Evolutionary conservation across 2,888 invertebrate genomes (phyloP).

Genomic region (Brassicogethes aeneus): DNA sequence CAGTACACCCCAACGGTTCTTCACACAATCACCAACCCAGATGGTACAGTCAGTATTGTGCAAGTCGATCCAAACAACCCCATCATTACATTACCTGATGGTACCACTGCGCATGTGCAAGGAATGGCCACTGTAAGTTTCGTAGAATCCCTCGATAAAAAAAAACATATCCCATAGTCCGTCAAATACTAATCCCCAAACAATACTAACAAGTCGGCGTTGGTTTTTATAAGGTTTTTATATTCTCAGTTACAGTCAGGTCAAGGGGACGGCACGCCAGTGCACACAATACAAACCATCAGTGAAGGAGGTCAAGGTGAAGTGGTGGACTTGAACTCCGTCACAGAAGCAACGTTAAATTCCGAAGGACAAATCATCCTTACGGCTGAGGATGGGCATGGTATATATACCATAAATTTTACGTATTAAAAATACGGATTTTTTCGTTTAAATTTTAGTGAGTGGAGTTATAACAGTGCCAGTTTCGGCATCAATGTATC

Average conservation of each 20-base stretch:
- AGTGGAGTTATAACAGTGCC: slow-evolving; percentile 94
- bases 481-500: slow-evolving; percentile 91
- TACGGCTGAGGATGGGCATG: slow-evolving; percentile 90
- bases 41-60: slow-evolving; percentile 92
- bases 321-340: slow-evolving; percentile 78
- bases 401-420: slow-evolving; percentile 51
- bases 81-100: slow-evolving; percentile 91
- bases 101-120: slow-evolving; percentile 90
- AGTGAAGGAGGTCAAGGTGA: slow-evolving; percentile 73
- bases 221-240: no score
- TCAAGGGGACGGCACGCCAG: slow-evolving; percentile 51
- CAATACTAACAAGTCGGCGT: no score
- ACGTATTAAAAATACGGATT: slow-evolving; percentile 3
- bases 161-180: background rate
- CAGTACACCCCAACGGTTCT: slow-evolving; percentile 85
- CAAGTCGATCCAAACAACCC: slow-evolving; percentile 91
- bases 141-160: background rate
- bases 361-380: slow-evolving; percentile 93
- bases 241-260: slow-evolving; percentile 49
- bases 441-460: slow-evolving; percentile 47
- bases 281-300: slow-evolving; percentile 62
- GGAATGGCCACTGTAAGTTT: slow-evolving; percentile 53
- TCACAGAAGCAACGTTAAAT: slow-evolving; percentile 83
- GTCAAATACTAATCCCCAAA: no score
- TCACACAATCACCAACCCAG: slow-evolving; percentile 93